Percentiles rank a stretch among this genome's conserved stretches.
These are phyloP conservation scores for Phrynosoma blainvillii DNA, from an alignment of 2,113 vertebrate genomes.

Conservation along the genomic window DNA sequence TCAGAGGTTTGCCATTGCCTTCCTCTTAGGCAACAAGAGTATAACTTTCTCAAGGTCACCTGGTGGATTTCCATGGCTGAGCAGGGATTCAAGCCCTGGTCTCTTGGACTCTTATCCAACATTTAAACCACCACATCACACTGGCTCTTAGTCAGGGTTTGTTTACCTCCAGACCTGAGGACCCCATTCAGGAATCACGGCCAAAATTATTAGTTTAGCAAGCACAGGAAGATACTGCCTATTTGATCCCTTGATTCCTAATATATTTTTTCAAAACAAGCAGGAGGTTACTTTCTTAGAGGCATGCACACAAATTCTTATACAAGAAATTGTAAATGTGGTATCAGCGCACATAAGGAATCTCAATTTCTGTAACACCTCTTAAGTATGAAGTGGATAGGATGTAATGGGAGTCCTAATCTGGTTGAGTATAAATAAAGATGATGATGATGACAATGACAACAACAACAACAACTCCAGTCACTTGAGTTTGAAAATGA, in stretches of 20 bases:
- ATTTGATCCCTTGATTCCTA: not conserved
- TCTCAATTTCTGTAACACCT: not conserved
- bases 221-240: not conserved
- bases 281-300: not conserved
- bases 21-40: too few species aligned
- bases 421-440: too few species aligned
- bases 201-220: not conserved
- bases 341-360: not conserved
- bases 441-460: too few species aligned
- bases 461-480: too few species aligned
- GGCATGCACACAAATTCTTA: not conserved
- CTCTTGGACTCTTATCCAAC: too few species aligned
- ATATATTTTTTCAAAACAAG: not conserved
- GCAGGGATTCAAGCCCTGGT: too few species aligned
- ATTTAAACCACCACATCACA: too few species aligned
- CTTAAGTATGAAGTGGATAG: not conserved
- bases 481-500: not conserved
- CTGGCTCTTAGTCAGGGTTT: too few species aligned
- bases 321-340: not conserved
- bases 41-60: too few species aligned
- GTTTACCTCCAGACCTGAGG: not conserved
- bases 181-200: not conserved
- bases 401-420: too few species aligned
- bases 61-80: too few species aligned
- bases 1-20: too few species aligned